phyloP scores from a whole-genome alignment of 2,888 invertebrate genomes.

The Papilio gigon region DNA sequence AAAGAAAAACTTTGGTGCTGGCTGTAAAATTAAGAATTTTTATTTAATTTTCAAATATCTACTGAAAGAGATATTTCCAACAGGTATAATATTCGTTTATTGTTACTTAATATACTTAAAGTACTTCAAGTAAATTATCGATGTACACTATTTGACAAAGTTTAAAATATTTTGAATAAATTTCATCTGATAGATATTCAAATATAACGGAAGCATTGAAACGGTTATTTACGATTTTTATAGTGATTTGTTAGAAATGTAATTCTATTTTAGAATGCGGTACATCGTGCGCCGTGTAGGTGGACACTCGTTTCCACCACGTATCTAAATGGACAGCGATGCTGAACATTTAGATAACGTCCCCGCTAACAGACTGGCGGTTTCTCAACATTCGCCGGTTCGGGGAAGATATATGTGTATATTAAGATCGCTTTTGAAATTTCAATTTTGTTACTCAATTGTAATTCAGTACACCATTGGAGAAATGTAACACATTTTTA shows the following conservation, averaged over 20 bases:
- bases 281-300: slow-evolving; percentile 37
- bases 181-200: neutral
- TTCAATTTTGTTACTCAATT: slow-evolving; percentile 30
- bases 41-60: no score
- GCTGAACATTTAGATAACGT: slow-evolving; percentile 43
- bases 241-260: slow-evolving; percentile 37
- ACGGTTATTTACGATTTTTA: slow-evolving; percentile 37
- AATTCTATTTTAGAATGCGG: slow-evolving; percentile 34
- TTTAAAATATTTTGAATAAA: neutral
- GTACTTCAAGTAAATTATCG: no score
- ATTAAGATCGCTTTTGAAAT: slow-evolving; percentile 19
- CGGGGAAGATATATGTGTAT: slow-evolving; percentile 21
- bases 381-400: slow-evolving; percentile 34
- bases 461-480: neutral
- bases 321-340: slow-evolving; percentile 44
- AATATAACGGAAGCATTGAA: slow-evolving; percentile 34
- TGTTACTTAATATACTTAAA: no score
- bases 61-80: no score
- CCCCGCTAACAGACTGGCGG: slow-evolving; percentile 36
- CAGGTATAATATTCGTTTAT: no score
- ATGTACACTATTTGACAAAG: no score
- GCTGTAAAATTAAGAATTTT: no score
- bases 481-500: neutral
- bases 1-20: no score
- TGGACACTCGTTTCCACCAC: slow-evolving; percentile 35